Evolutionary conservation across 2,113 vertebrate genomes (phyloP), one percentile per base, ranked within the genome.

Genomic region (Pao palembangensis): DNA sequence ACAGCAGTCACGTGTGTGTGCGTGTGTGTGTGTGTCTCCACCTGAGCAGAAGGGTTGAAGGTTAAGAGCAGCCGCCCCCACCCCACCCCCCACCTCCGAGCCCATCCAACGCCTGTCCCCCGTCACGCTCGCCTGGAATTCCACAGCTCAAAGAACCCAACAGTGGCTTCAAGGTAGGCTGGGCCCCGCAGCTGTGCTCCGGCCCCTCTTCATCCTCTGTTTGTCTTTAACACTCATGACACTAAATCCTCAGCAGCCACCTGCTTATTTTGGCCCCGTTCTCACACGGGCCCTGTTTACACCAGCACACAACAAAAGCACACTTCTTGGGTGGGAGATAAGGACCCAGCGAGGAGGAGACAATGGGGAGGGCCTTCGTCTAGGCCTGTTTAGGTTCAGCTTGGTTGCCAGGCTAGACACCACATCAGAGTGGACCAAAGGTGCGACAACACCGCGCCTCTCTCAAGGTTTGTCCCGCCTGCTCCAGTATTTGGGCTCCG

Each of bases 231-330:
- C 67, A 79, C 86, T 87, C 83, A 58, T 79, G 85, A 85, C 85
- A 76, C 86, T 76, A 81, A 72, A 85, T 80, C 83, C 76, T 87
- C 80, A 44, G 74, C 59, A 31, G 79, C 84, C 90, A 90, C 87
- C 87, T 91, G 90, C 87, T 87, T 73, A 41, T 6, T 81, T 84
- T 82, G 69, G 38, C 73, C 47, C 2, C 41, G 75, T 85, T 90
- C 88, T 90, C 89, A 90, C 85, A 85, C 81, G 64, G 71, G 61
- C 82, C 73, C 54, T 90, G 88, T 90, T 91, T 88, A 91, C 87
- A 88, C 75, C 87, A 83, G 87, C 83, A 28, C 82, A 85, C 83
- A 88, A 91, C 88, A 91, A 88, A 90, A 84, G 85, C 78, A 87
- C 82, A 88, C 85, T 71, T 88, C 84, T 86, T 73, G 73, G 54